These are phyloP conservation scores for Parapsyche elsis DNA, from an alignment of 1,140 invertebrate species.

Conservation along the genomic window DNA sequence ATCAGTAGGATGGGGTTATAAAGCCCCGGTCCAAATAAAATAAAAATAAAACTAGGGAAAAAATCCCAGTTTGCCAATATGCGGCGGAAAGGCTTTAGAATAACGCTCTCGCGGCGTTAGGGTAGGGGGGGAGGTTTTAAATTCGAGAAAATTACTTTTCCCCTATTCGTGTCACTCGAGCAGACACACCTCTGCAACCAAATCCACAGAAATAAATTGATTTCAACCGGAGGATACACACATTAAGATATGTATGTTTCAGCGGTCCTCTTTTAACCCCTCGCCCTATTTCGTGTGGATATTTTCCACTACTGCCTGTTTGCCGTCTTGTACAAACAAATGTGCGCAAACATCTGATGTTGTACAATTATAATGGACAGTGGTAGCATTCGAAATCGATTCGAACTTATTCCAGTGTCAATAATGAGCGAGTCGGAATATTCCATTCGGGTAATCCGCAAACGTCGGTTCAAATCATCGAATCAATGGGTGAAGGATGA, in stretches of 20 bases:
- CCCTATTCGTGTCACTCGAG: background rate
- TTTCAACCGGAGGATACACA: too few species aligned
- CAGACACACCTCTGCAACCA: background rate
- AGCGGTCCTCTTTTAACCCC: too few species aligned
- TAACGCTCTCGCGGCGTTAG: background rate
- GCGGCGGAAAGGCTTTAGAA: conserved; percentile 32
- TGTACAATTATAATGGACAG: too few species aligned
- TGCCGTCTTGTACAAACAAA: too few species aligned
- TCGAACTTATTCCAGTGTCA: conserved; percentile 19
- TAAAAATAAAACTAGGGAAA: conserved; percentile 26
- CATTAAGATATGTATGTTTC: too few species aligned
- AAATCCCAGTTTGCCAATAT: conserved; percentile 33
- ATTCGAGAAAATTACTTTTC: conserved; percentile 35
- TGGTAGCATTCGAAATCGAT: background rate
- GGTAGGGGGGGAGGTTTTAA: conserved; percentile 9
- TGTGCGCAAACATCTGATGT: too few species aligned
- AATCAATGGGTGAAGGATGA: conserved; percentile 31
- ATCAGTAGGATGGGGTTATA: conserved; percentile 1
- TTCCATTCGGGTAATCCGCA: conserved; percentile 20
- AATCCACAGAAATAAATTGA: background rate
- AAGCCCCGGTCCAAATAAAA: conserved; percentile 19
- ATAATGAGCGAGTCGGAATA: conserved; percentile 22
- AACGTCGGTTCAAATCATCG: conserved; percentile 31
- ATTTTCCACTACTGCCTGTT: too few species aligned
- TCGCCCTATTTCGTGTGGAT: too few species aligned